Base-by-base conservation (phyloP, 2,888 invertebrate species). In the Parascotia fuliginaria region DNA sequence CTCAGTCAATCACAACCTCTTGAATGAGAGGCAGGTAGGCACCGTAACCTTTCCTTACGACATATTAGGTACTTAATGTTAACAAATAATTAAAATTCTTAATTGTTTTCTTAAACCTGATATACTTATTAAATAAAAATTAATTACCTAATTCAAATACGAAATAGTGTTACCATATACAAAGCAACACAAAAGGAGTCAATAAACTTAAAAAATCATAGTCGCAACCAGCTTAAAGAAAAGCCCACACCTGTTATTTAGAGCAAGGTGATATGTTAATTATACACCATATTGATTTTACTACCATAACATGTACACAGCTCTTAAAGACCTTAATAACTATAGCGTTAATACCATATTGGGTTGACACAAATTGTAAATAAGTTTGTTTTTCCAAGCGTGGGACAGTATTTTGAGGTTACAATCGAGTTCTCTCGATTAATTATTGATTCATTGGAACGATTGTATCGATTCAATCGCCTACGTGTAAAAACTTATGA, bases 241-340 rank as follows among this genome's bases (percentile, higher is more conserved):
- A 60, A 65, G 42, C 64, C 65, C 54, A 72, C 74, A 79, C 76
- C 77, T 80, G 77, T 60, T 77, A 85, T 79, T 73, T 86, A 51
- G 86, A 83, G 82, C 87, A 81, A 87, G 87, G 87, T 83, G 77
- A 85, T 80, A 80, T 77, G 71, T 73, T 87, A 85, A 86, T 86
- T 83, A 84, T 53, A 74, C 55, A 71, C 55, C 73, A 79, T 83
- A 79, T 75, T 70, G 73, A 79, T 72, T 77, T 58, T 61, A 49
- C 40, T 50, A 56, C 70, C 63, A 62, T 65, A 49, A 47, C 38
- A 36, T 36, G 31, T 40, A 46, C 55, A 49, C 57, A 62, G 37
- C 36, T 15, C 42, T 46, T 55, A 54, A 67, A 39, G 46, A 48
- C 45, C 57, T 54, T 76, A 74, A 62, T 34, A 6, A 42, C 38